These are phyloP conservation scores for Halcyon senegalensis DNA, from an alignment of 2,113 vertebrate species.

Conservation along the genomic window DNA sequence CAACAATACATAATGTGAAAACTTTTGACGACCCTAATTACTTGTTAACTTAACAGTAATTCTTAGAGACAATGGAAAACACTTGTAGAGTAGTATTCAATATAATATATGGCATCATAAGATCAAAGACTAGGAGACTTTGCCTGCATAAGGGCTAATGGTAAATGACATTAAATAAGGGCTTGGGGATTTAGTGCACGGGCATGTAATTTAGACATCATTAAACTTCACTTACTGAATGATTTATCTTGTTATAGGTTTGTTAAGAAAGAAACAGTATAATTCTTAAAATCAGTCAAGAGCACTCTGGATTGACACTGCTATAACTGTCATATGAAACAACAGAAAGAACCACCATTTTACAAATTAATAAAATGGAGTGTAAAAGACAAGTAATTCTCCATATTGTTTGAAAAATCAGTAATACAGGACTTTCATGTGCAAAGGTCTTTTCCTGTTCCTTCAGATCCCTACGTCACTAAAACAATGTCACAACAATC, in stretches of 20 bases:
- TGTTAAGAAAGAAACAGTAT: neutral
- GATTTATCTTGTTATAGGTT: conserved; percentile 26
- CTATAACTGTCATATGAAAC: neutral
- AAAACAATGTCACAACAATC: neutral
- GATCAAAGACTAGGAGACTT: conserved; percentile 35
- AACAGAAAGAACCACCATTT: neutral
- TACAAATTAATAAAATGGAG: neutral
- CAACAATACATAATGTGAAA: neutral
- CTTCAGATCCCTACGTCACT: neutral
- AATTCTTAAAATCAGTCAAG: neutral
- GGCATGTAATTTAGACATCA: neutral
- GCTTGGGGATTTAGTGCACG: neutral
- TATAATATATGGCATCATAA: conserved; percentile 7
- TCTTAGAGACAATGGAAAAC: conserved; percentile 36
- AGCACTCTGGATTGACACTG: neutral
- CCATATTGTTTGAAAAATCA: neutral
- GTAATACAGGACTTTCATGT: neutral
- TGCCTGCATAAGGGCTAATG: neutral
- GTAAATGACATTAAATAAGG: neutral
- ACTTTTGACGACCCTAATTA: conserved; percentile 50
- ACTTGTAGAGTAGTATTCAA: conserved; percentile 32
- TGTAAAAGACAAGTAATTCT: neutral
- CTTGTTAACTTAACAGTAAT: conserved; percentile 50
- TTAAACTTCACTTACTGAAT: conserved; percentile 16
- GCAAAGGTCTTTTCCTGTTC: neutral